These are phyloP conservation scores for Petrolisthes cinctipes DNA, from an alignment of 2,888 invertebrate species.

Conservation along the genomic window DNA sequence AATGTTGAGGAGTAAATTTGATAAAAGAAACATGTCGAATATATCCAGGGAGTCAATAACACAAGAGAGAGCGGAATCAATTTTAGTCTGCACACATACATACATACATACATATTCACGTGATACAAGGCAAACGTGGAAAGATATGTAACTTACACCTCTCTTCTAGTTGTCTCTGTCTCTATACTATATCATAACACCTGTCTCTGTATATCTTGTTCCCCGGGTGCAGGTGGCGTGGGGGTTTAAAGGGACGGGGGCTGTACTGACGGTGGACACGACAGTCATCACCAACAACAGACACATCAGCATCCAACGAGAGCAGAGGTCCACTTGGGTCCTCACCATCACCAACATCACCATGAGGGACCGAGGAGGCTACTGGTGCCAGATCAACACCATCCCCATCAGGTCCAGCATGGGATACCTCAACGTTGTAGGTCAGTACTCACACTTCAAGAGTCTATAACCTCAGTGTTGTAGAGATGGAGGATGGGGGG, in stretches of 20 bases:
- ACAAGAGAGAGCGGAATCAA: too few species aligned
- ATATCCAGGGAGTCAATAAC: too few species aligned
- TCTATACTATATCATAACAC: too few species aligned
- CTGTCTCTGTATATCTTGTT: not conserved
- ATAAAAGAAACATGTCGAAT: too few species aligned
- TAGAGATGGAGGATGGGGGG: too few species aligned
- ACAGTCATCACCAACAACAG: slow-evolving; percentile 43
- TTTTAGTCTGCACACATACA: too few species aligned
- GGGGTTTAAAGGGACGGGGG: slow-evolving; percentile 44
- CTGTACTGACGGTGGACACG: slow-evolving; percentile 39
- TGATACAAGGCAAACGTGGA: too few species aligned
- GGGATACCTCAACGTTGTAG: slow-evolving; percentile 39
- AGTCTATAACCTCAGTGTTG: too few species aligned
- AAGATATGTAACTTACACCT: too few species aligned
- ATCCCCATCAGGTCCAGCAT: slow-evolving; percentile 29
- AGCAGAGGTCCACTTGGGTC: slow-evolving; percentile 46
- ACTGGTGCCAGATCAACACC: slow-evolving; percentile 51
- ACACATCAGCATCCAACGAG: slow-evolving; percentile 36
- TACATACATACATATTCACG: too few species aligned
- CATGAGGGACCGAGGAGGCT: slow-evolving; percentile 38
- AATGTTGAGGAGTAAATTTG: too few species aligned
- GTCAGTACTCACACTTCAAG: not conserved
- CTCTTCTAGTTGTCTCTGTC: too few species aligned
- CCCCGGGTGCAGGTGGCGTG: slow-evolving; percentile 42
- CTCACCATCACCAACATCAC: slow-evolving; percentile 48